A percentile compares a stretch with the other conserved stretches of the same genome.
Conservation (phyloP, 2,113 vertebrate species). For the Rhinolophus sinicus region DNA sequence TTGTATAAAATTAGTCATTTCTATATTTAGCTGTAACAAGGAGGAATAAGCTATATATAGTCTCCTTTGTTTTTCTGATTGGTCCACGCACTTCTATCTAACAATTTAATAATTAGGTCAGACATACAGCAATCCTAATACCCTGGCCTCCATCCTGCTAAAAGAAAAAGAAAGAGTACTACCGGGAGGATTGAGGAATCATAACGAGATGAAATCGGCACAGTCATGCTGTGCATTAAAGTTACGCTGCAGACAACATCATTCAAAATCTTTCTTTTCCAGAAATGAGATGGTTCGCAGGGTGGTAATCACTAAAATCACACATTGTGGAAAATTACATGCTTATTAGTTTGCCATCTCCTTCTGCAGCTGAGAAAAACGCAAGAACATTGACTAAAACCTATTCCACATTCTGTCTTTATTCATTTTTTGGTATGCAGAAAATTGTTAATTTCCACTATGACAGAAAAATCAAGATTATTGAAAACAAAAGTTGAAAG, state of each 20-base stretch:
- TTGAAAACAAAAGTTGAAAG: constrained; percentile 55
- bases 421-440: constrained; percentile 73
- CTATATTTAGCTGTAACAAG: constrained; percentile 42
- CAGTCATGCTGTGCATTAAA: constrained; percentile 60
- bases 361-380: constrained; percentile 61
- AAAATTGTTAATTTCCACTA: constrained; percentile 66
- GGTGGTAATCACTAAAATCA: constrained; percentile 69
- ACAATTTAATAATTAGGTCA: constrained; percentile 63
- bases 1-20: constrained; percentile 38
- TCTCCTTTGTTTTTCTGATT: constrained; percentile 62
- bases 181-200: constrained; percentile 49
- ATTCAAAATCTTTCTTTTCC: constrained; percentile 64
- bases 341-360: constrained; percentile 58
- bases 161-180: constrained; percentile 38
- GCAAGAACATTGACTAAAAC: constrained; percentile 44
- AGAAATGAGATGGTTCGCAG: constrained; percentile 42
- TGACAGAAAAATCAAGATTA: constrained; percentile 55
- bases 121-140: constrained; percentile 17
- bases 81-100: neutral
- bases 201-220: constrained; percentile 65
- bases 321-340: constrained; percentile 44
- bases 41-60: constrained; percentile 6
- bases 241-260: constrained; percentile 50
- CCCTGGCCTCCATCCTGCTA: neutral
- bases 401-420: constrained; percentile 23